Conservation (phyloP, 1,140 invertebrate genomes). For the Trigoniulus corallinus region DNA sequence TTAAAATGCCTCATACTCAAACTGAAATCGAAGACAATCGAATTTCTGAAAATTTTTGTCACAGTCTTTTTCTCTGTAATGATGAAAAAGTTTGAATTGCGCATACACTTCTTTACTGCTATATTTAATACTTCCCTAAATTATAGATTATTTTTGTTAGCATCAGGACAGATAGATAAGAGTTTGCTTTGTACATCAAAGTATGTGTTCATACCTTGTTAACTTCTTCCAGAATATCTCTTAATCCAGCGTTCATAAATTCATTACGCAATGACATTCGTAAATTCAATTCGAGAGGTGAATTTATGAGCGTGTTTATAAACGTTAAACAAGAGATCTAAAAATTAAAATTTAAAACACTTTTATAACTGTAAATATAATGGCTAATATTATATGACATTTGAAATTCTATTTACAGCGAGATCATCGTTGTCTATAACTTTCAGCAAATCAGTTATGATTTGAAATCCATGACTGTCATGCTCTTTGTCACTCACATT, state of each 20-base stretch:
- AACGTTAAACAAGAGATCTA: too few relatives aligned
- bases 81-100: conserved; percentile 72
- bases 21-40: conserved; percentile 77
- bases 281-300: conserved; percentile 83
- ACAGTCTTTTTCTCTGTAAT: conserved; percentile 76
- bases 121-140: conserved; percentile 20
- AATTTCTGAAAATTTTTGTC: conserved; percentile 84
- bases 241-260: conserved; percentile 79
- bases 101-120: conserved; percentile 39
- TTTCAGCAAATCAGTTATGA: too few relatives aligned
- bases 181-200: too few relatives aligned
- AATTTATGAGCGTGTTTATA: conserved; percentile 82
- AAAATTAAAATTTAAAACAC: too few relatives aligned
- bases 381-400: too few relatives aligned
- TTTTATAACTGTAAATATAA: too few relatives aligned
- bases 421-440: too few relatives aligned
- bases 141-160: conserved; percentile 1
- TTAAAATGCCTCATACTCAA: conserved; percentile 42
- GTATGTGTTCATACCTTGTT: neutral
- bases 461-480: too few relatives aligned
- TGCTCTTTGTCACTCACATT: too few relatives aligned
- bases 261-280: conserved; percentile 86
- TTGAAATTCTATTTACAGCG: too few relatives aligned
- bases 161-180: neutral
- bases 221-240: conserved; percentile 55